These are phyloP conservation scores for Trachops cirrhosus DNA, from an alignment of 2,797 vertebrate species.

Conservation along the genomic window DNA sequence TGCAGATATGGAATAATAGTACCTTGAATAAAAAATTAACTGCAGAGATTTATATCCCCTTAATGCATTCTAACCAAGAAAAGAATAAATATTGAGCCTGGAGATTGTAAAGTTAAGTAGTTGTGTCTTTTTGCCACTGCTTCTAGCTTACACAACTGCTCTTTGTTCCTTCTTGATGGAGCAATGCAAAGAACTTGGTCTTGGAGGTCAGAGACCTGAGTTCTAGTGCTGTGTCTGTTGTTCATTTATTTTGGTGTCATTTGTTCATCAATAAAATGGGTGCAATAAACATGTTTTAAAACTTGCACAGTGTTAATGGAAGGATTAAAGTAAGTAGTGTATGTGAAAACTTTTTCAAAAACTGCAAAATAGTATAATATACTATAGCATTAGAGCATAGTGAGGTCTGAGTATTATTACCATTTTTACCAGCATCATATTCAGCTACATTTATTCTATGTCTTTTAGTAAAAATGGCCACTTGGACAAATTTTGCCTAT, in stretches of 20 bases:
- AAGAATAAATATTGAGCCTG: not conserved
- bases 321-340: not conserved
- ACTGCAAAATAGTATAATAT: not conserved
- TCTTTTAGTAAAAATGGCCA: not conserved
- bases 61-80: not conserved
- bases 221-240: not conserved
- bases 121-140: not conserved
- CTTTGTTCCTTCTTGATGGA: not conserved
- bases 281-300: not conserved
- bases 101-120: not conserved
- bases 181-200: not conserved
- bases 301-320: not conserved
- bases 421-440: not conserved
- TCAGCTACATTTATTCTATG: not conserved
- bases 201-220: not conserved
- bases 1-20: conserved; percentile 38
- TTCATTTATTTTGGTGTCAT: conserved; percentile 25
- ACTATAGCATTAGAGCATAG: no score
- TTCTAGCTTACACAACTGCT: not conserved
- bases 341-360: not conserved
- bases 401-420: not conserved
- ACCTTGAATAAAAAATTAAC: not conserved
- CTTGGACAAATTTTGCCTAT: not conserved
- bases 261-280: not conserved
- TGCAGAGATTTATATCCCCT: not conserved